Evolutionary conservation across 2,113 vertebrate genomes (phyloP), one percentile per base, ranked within the genome.

Genomic region (human (Homo sapiens)): DNA sequence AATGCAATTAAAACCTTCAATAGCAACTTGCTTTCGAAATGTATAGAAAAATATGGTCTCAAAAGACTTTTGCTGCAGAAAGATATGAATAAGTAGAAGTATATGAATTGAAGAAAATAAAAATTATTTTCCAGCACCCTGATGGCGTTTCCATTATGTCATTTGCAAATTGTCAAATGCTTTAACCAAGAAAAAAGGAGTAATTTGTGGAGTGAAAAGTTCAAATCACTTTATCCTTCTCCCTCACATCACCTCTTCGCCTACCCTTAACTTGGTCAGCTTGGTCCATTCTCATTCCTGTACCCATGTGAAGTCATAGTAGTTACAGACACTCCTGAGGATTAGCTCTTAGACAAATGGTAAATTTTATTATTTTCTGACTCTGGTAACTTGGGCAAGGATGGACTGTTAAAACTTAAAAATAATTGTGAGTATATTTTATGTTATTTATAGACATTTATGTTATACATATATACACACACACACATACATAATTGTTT

Each of bases 11-110:
- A 97, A 88, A 30, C 6, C 66, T 89, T 86, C 75, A 59, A 18
- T 78, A 87, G 45, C 76, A 97, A 83, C 32, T 93, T 50, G 50
- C 61, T 96, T 92, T 96, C 59, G 79, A 81, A 96, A 93, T 79
- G 35, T 84, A 82, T 79, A 61, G 40, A 75, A 86, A 76, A 52
- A 84, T 92, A 90, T 23, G 43, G 64, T 73, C 61, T 27, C 57
- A 50, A 92, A 92, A 90, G 90, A 90, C 40, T 90, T 64, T 85
- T 90, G 72, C 55, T 55, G 12, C 66, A 96, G 70, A 78, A 79
- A 94, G 75, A 92, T 82, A 84, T 93, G 70, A 90, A 35, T 73
- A 83, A 32, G 52, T 27, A 61, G 64, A 89, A 90, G 70, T 66
- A 78, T 68, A 64, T 90, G 23, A 95, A 87, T 45, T 76, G 48